These are phyloP conservation scores for Oenanthe oenanthe DNA, from an alignment of 2,113 vertebrate species.

Conservation along the genomic window DNA sequence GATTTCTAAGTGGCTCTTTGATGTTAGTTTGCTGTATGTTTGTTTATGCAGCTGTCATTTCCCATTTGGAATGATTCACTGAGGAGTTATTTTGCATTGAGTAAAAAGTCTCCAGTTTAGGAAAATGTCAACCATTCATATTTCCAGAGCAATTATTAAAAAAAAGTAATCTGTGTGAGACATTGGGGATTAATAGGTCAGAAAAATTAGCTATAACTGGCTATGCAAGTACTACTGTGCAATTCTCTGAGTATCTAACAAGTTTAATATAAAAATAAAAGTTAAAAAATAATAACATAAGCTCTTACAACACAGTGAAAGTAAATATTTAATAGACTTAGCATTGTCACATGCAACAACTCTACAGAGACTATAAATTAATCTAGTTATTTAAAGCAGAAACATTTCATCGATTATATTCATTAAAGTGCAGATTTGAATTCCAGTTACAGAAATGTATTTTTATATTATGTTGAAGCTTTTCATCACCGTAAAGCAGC, in stretches of 20 bases:
- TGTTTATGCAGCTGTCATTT: conserved; percentile 36
- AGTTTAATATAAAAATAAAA: not conserved
- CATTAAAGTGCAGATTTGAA: not conserved
- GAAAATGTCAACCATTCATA: not conserved
- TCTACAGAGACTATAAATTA: not conserved
- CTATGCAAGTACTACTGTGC: not conserved
- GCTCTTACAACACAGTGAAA: not conserved
- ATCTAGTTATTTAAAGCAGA: not conserved
- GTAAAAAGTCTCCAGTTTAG: not conserved
- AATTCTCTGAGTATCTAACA: not conserved
- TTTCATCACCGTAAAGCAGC: not conserved
- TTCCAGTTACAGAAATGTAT: not conserved
- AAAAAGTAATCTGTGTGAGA: not conserved
- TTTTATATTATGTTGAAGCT: not conserved
- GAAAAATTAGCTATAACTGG: not conserved
- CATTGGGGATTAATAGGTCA: not conserved
- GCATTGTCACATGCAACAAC: not conserved
- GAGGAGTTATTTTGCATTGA: not conserved
- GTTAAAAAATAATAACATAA: not conserved
- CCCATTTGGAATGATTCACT: conserved; percentile 8
- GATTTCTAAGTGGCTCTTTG: conserved; percentile 6
- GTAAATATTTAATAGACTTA: not conserved
- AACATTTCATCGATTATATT: not conserved
- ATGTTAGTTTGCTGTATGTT: conserved; percentile 5
- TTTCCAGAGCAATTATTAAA: not conserved